These are phyloP conservation scores for Ophonus ardosiacus DNA, from an alignment of 2,888 invertebrate species.

Conservation along the genomic window DNA sequence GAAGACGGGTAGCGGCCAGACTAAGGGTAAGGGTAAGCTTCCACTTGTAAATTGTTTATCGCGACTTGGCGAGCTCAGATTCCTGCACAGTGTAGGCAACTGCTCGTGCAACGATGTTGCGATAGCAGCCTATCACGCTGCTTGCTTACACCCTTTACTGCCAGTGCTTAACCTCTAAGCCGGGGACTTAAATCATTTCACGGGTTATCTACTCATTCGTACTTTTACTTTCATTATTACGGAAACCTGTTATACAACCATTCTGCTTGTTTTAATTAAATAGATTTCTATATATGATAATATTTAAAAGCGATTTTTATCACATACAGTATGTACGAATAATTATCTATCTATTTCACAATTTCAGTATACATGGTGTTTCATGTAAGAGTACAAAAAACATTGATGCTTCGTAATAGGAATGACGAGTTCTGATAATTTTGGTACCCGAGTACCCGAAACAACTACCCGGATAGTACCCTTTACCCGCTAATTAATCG, in stretches of 20 bases:
- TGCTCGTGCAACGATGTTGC: slow-evolving; percentile 21
- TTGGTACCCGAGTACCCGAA: too few relatives aligned
- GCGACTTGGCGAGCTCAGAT: slow-evolving; percentile 16
- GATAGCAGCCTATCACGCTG: slow-evolving; percentile 4
- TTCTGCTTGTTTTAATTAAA: slow-evolving; percentile 1
- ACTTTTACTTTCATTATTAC: slow-evolving; percentile 4
- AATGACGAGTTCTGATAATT: too few relatives aligned
- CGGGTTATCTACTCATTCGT: not conserved
- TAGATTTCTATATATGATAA: not conserved
- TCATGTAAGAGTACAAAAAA: too few relatives aligned
- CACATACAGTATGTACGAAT: too few relatives aligned
- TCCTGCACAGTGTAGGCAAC: slow-evolving; percentile 21
- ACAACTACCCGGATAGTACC: too few relatives aligned
- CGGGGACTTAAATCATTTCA: slow-evolving; percentile 3
- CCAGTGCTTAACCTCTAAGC: slow-evolving; percentile 15
- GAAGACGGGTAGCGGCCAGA: slow-evolving; percentile 54
- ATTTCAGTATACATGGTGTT: too few relatives aligned
- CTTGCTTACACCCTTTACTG: not conserved
- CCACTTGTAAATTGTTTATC: slow-evolving; percentile 63
- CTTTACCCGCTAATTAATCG: too few relatives aligned
- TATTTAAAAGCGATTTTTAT: too few relatives aligned
- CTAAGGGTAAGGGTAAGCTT: slow-evolving; percentile 28
- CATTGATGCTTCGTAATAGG: too few relatives aligned
- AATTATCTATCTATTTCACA: too few relatives aligned
- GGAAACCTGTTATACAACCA: not conserved